Percentiles rank a stretch among this genome's conserved stretches.
Conservation (phyloP, 2,113 vertebrate genomes). For the Scatophagus argus region DNA sequence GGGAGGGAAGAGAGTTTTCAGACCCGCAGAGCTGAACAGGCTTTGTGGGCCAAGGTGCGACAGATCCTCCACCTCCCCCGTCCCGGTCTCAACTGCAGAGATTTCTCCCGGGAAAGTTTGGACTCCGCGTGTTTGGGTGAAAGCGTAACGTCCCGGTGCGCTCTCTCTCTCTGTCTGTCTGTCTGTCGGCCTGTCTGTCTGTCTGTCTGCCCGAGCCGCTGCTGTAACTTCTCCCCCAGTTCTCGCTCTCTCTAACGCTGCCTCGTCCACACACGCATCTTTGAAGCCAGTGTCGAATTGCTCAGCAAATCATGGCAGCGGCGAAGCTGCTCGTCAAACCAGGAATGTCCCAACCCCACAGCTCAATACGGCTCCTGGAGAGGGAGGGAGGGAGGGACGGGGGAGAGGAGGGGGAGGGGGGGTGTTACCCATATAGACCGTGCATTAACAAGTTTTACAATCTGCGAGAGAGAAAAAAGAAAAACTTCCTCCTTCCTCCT, state of each 20-base stretch:
- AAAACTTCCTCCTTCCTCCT: slow-evolving; percentile 48
- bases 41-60: slow-evolving; percentile 65
- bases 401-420: slow-evolving; percentile 30
- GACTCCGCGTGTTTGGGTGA: slow-evolving; percentile 28
- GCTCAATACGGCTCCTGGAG: slow-evolving; percentile 64
- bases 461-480: slow-evolving; percentile 29
- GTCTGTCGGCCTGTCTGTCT: neutral
- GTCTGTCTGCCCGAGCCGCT: slow-evolving; percentile 11
- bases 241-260: slow-evolving; percentile 59
- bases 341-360: slow-evolving; percentile 85
- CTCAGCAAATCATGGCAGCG: slow-evolving; percentile 83
- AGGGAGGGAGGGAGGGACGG: slow-evolving; percentile 29
- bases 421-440: slow-evolving; percentile 63
- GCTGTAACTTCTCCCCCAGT: slow-evolving; percentile 20
- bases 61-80: slow-evolving; percentile 36
- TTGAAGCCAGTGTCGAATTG: slow-evolving; percentile 80
- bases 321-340: slow-evolving; percentile 79
- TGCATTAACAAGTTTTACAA: slow-evolving; percentile 72
- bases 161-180: neutral
- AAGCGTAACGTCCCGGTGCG: slow-evolving; percentile 21
- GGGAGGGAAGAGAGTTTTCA: slow-evolving; percentile 17
- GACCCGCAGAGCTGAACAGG: slow-evolving; percentile 42
- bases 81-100: slow-evolving; percentile 6
- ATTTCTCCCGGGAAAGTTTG: slow-evolving; percentile 32
- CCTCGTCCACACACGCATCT: slow-evolving; percentile 77